Evolutionary conservation across 2,113 vertebrate species (phyloP).

Genomic region (Cricetomys ansorgei): DNA sequence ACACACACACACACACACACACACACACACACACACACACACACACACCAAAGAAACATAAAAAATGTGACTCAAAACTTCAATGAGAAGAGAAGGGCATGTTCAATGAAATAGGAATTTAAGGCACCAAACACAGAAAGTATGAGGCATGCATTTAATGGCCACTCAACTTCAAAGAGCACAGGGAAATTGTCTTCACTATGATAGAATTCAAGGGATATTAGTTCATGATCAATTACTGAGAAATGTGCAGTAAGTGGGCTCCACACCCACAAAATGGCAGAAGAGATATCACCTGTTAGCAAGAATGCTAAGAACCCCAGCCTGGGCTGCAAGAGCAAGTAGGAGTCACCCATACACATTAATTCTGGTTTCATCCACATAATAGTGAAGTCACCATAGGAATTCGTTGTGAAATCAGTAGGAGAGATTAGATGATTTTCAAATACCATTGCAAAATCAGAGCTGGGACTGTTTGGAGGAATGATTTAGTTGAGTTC

Average conservation of each 20-base stretch:
- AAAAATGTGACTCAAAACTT: neutral
- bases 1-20: too few species aligned
- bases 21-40: neutral
- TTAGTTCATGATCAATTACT: neutral
- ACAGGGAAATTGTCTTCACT: neutral
- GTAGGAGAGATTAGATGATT: neutral
- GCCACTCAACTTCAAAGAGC: neutral
- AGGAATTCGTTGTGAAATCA: neutral
- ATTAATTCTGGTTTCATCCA: too few species aligned
- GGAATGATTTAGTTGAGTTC: neutral
- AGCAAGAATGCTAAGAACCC: neutral
- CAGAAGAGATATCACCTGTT: neutral
- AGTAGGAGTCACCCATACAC: too few species aligned
- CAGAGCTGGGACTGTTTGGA: neutral
- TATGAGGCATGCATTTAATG: too few species aligned
- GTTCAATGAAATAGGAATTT: neutral
- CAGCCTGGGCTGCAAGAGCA: neutral
- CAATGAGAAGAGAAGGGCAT: neutral
- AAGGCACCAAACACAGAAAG: neutral
- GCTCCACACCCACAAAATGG: neutral
- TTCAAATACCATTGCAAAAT: too few species aligned
- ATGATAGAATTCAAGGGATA: neutral
- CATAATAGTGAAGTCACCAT: neutral
- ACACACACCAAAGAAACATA: neutral
- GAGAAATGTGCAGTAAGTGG: neutral